Evolutionary conservation across 2,113 vertebrate species (phyloP).

Genomic region (Xenopus tropicalis): UCB_Xtro_10.0 CM004443.2:212026001-212026500

Average conservation of each 20-base stretch:
- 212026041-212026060: background rate
- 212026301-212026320: constrained; percentile 1
- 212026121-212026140: background rate
- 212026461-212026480: too few relatives aligned
- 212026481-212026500: too few relatives aligned
- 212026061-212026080: background rate
- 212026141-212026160: constrained; percentile 1
- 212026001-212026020: background rate
- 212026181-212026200: constrained; percentile 13
- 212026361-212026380: too few relatives aligned
- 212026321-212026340: background rate
- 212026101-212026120: background rate
- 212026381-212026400: too few relatives aligned
- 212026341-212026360: background rate
- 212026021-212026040: background rate
- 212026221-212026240: background rate
- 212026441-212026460: too few relatives aligned
- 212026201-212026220: background rate
- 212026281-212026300: background rate
- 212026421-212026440: too few relatives aligned
- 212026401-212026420: too few relatives aligned
- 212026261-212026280: constrained; percentile 1
- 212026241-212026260: background rate
- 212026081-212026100: background rate
- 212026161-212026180: too few relatives aligned